These are phyloP conservation scores for Pluvianellus socialis DNA, from an alignment of 2,113 vertebrate species.

Conservation along the genomic window DNA sequence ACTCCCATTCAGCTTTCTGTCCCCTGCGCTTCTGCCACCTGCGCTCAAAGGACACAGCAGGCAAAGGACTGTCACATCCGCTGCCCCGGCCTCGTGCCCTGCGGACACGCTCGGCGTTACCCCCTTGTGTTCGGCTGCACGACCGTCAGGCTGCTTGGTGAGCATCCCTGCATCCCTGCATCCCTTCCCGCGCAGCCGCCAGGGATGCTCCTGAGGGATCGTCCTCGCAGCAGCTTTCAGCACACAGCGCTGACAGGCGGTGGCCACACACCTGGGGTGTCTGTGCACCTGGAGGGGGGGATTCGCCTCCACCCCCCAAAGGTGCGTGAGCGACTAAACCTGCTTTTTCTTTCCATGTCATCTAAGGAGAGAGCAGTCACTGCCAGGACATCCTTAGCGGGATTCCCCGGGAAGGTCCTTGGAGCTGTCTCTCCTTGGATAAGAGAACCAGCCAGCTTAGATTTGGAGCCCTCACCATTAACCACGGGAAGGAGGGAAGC, in stretches of 20 bases:
- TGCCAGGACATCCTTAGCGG: not conserved
- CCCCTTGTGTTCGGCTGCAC: fast-evolving
- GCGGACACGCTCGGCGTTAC: fast-evolving
- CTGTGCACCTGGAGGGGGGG: not conserved
- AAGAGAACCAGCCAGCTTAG: not conserved
- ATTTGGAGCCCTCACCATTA: not conserved
- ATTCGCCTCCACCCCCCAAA: not conserved
- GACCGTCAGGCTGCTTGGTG: fast-evolving
- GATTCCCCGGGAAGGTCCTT: not conserved
- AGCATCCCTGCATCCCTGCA: not conserved
- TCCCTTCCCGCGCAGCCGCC: not conserved
- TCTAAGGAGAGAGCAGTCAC: not conserved
- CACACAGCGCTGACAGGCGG: not conserved
- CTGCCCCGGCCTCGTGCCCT: not conserved
- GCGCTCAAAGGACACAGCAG: not conserved
- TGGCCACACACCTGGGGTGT: fast-evolving
- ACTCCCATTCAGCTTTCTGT: not conserved
- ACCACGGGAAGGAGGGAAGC: not conserved
- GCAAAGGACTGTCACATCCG: not conserved
- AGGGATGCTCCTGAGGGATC: not conserved
- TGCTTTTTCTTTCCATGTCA: no score
- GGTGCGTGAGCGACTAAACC: not conserved
- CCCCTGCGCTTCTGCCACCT: not conserved
- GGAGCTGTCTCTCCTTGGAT: not conserved
- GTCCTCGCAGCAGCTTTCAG: not conserved